Conservation (phyloP, 2,888 invertebrate species). For the Sarcophaga caerulescens region DNA sequence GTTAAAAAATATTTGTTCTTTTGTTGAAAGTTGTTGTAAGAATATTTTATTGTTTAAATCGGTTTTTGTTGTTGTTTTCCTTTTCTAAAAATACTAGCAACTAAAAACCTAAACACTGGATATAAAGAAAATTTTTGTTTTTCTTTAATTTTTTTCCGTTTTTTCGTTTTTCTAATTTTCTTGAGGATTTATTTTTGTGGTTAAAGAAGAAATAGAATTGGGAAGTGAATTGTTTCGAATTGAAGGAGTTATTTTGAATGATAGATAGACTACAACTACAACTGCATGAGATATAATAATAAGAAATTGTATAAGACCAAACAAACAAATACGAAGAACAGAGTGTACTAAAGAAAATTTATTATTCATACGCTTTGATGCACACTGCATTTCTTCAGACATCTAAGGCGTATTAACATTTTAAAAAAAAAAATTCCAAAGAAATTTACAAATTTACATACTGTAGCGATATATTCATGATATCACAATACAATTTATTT, state of each 20-base stretch:
- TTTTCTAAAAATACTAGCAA: background rate
- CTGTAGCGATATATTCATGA: no score
- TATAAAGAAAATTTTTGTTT: constrained; percentile 29
- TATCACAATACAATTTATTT: no score
- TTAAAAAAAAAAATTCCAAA: background rate
- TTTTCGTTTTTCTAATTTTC: background rate
- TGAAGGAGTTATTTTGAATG: constrained; percentile 34
- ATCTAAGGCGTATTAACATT: background rate
- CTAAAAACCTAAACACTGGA: constrained; percentile 47
- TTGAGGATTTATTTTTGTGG: constrained; percentile 43
- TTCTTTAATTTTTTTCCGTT: background rate
- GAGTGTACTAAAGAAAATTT: background rate
- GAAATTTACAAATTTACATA: background rate
- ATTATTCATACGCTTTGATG: constrained; percentile 34
- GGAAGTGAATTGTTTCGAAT: constrained; percentile 42
- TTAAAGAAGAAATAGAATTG: background rate
- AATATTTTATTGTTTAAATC: constrained; percentile 16
- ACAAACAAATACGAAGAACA: no score
- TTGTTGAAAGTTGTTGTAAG: constrained; percentile 45
- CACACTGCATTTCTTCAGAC: background rate
- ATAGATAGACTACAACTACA: background rate
- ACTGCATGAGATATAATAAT: constrained; percentile 38
- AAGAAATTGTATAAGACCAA: background rate
- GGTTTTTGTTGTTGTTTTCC: constrained; percentile 1
- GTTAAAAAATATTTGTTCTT: constrained; percentile 62